These are phyloP conservation scores for Knipowitschia caucasica DNA, from an alignment of 2,797 vertebrate genomes.

Conservation along the genomic window DNA sequence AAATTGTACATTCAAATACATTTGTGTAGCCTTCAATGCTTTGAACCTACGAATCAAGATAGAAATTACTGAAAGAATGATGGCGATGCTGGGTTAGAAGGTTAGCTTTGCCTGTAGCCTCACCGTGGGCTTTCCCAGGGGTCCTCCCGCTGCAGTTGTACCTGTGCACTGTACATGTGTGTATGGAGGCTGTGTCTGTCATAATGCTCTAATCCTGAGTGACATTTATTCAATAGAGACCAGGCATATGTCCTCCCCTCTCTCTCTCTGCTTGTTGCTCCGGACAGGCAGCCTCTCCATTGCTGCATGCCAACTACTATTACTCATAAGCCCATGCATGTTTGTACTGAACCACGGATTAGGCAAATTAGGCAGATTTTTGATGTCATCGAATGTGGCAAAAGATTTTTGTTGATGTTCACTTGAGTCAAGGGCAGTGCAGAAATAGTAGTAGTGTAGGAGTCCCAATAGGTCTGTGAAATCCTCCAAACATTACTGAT, in stretches of 20 bases:
- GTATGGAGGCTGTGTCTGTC: constrained; percentile 45
- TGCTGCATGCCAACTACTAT: constrained; percentile 43
- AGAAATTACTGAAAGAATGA: constrained; percentile 16
- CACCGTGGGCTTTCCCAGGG: constrained; percentile 47
- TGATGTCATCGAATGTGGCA: too few relatives aligned
- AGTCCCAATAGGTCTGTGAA: too few relatives aligned
- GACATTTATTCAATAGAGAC: constrained; percentile 64
- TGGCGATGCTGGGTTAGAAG: constrained; percentile 39
- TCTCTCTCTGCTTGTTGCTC: constrained; percentile 49
- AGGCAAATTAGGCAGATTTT: too few relatives aligned
- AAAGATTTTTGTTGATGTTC: constrained; percentile 2
- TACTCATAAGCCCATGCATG: constrained; percentile 4
- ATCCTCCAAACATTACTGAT: too few relatives aligned
- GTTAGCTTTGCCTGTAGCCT: constrained; percentile 51
- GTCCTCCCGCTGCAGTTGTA: constrained; percentile 56
- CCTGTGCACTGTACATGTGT: constrained; percentile 27
- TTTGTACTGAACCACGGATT: background rate
- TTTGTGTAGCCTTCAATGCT: background rate
- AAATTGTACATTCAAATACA: background rate
- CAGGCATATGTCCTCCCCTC: constrained; percentile 40
- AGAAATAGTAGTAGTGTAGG: constrained; percentile 19
- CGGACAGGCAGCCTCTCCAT: constrained; percentile 43
- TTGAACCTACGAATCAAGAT: background rate
- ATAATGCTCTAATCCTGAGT: constrained; percentile 66
- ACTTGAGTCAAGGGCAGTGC: constrained; percentile 13